These are phyloP conservation scores for Calcarius lapponicus DNA, from an alignment of 2,797 vertebrate genomes.

Conservation along the genomic window DNA sequence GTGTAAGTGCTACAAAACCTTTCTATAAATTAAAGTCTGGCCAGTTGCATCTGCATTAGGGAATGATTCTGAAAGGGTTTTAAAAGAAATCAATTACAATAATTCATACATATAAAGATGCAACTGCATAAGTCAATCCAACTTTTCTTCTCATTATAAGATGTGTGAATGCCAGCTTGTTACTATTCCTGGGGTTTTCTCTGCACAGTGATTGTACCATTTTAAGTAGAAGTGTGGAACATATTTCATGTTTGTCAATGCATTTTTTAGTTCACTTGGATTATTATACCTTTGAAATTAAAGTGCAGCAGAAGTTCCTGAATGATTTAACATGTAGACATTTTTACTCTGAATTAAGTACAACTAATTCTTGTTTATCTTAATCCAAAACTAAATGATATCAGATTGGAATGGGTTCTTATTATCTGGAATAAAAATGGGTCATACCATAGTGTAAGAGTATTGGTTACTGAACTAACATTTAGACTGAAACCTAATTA, in stretches of 20 bases:
- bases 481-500: background rate
- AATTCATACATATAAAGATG: conserved; percentile 24
- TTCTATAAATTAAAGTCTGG: background rate
- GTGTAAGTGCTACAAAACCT: background rate
- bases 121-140: background rate
- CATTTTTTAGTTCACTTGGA: conserved; percentile 45
- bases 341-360: conserved; percentile 6
- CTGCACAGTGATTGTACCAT: background rate
- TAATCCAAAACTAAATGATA: background rate
- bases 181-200: conserved; percentile 40
- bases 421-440: background rate
- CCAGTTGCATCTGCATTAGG: background rate
- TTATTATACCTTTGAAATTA: conserved; percentile 37
- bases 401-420: background rate
- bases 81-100: conserved; percentile 20
- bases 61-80: conserved; percentile 11
- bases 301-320: conserved; percentile 6
- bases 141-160: conserved; percentile 21
- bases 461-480: background rate
- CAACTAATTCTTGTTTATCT: background rate
- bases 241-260: conserved; percentile 46
- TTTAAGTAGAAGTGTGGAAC: conserved; percentile 24
- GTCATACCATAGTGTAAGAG: background rate
- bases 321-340: conserved; percentile 25
- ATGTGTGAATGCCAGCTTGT: conserved; percentile 29